Evolutionary conservation across 2,113 vertebrate species (phyloP), one percentile per base, ranked within the genome.

Genomic region (Oriolus oriolus): DNA sequence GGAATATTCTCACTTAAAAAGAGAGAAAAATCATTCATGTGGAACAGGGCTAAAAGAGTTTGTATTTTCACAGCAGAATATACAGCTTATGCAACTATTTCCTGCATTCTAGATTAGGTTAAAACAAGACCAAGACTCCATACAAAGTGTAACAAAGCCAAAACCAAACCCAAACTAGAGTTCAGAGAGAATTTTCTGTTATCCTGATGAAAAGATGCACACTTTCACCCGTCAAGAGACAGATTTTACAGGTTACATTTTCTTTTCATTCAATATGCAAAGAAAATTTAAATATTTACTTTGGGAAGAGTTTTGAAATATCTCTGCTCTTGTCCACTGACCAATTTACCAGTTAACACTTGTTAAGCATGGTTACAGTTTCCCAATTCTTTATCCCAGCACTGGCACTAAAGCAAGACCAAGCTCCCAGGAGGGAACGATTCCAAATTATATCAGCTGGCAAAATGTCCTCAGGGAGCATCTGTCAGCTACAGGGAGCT

Each of bases 391-490:
- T 83, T 83, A 91, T 52, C 52, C 47, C 64, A 87, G 26, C 23
- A 64, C 28, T 81, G 83, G 37, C 18, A 11, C 54, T 81, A 89
- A 92, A 93, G 44, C 59, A 92, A 93, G 63, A 86, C 35, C 1
- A 3, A 92, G 35, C 16, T 86, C 70, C 70, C 3, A 1, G 41
- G 59, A 87, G 45, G 28, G 50, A 94, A 60, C 3, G 3, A 52
- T 66, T 93, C 75, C 53, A 84, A 78, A 88, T 76, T 75, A 45
- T 41, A 86, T 95, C 79, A 92, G 60, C 76, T 93, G 90, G 83
- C 90, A 96, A 82, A 52, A 68, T 4, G n/a, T 93, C 95, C 83
- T 84, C 53, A 56, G 83, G 93, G 92, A 91, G 71, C 87, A 90
- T 92, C 88, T 93, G 82, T 84, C 90, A 96, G 68, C 76, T 49